Conservation (phyloP, 1,140 invertebrate species). For the Cryptotermes secundus region DNA sequence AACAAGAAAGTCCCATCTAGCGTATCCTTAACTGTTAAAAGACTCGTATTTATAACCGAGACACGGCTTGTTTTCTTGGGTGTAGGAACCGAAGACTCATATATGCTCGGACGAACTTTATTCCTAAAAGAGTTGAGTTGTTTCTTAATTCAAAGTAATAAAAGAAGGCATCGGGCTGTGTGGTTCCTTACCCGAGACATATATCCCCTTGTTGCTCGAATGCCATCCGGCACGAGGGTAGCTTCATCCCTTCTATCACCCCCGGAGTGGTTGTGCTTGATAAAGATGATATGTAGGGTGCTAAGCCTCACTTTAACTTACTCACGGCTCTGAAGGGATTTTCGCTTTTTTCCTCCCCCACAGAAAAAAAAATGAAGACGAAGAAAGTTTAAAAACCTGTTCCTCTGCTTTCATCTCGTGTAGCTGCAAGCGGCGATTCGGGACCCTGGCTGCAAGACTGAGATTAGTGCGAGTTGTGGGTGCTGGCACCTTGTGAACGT, state of each 20-base stretch:
- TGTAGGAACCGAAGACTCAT: no score
- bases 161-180: no score
- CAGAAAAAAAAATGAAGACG: background rate
- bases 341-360: background rate
- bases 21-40: no score
- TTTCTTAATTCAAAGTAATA: no score
- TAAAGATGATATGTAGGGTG: conserved; percentile 19
- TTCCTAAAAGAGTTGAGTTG: no score
- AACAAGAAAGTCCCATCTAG: no score
- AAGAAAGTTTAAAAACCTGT: conserved; percentile 20
- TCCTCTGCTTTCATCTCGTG: conserved; percentile 2
- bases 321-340: background rate
- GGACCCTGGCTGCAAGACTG: background rate
- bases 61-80: no score
- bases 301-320: conserved; percentile 20
- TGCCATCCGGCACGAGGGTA: background rate
- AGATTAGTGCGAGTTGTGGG: background rate
- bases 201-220: background rate
- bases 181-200: background rate
- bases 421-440: background rate
- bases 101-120: no score
- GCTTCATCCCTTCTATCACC: conserved; percentile 12
- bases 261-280: conserved; percentile 16
- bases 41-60: no score
- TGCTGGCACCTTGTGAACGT: no score